Evolutionary conservation across 30 jellyfish, hydroid and myxozoan species (phyloP), one percentile per base, ranked within the genome.

Genomic region (Pseudorhiza aurosa): DNA sequence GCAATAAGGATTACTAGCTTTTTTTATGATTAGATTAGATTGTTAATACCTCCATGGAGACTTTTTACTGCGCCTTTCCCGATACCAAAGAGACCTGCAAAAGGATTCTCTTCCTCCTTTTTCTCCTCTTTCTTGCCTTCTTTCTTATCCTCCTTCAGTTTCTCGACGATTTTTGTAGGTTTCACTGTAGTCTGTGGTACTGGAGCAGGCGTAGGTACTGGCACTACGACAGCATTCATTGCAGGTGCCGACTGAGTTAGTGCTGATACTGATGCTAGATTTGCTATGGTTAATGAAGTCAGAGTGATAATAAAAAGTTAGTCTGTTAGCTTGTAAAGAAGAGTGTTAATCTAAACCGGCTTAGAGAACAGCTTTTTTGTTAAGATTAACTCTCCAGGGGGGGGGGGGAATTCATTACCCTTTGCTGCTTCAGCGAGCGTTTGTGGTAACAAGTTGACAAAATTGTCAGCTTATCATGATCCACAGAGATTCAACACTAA

Each of bases 41-140:
- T 53, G 65, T 26, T 45, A 53, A 19, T 82, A 89, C 97, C 97
- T 89, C 97, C 97, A 53, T 89, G 97, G n/a, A 89, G 87, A 39
- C 90, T 75, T 45, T 89, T 94, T 12, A 58, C 65, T 25, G 96
- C 53, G 33, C 84, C 85, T 27, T 69, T 75, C 39, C 90, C 90
- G 39, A 58, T 88, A 51, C 91, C 97, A 67, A 81, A 84, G 4
- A 62, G 68, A 30, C 85, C 85, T 12, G 11, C 86, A 31, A 80
- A 59, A 5, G 82, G 81, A 59, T 78, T 88, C 10, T 47, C 35
- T 79, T 77, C 42, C 67, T 15, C 36, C 37, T 63, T 43, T 29
- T 27, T 82, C 22, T 64, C 27, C 27, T 82, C 60, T 4, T 56
- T 59, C 36, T 71, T 18, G 22, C 15, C 55, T 33, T 50, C 57